These are phyloP conservation scores for Epinotia bilunana DNA, from an alignment of 2,888 invertebrate species.

Conservation along the genomic window DNA sequence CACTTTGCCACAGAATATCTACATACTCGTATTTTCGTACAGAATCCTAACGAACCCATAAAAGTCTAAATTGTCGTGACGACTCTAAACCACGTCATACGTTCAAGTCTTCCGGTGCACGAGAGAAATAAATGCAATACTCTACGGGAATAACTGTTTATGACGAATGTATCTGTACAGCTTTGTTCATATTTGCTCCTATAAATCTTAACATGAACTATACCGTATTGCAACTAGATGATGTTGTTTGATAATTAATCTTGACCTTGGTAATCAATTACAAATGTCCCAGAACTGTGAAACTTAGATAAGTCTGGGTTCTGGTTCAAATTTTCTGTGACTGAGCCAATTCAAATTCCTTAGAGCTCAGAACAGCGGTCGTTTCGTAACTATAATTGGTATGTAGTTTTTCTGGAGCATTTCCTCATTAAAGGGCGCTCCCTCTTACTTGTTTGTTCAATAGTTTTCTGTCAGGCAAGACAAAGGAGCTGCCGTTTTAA, in stretches of 20 bases:
- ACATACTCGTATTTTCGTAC: not conserved
- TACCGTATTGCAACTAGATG: no score
- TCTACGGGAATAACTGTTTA: no score
- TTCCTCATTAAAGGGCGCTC: slow-evolving; percentile 79
- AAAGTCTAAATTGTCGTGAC: not conserved
- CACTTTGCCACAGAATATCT: not conserved
- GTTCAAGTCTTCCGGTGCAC: no score
- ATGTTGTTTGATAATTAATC: no score
- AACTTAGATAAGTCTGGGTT: not conserved
- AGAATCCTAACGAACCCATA: not conserved
- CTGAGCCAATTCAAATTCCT: slow-evolving; percentile 56
- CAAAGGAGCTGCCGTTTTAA: slow-evolving; percentile 57
- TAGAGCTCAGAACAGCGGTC: slow-evolving; percentile 47
- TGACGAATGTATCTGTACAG: no score
- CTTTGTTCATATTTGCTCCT: no score
- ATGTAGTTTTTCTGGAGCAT: slow-evolving; percentile 77
- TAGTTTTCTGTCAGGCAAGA: slow-evolving; percentile 55
- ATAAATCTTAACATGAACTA: no score
- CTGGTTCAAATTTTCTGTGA: slow-evolving; percentile 53
- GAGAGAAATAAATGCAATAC: no score
- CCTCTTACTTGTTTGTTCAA: slow-evolving; percentile 63
- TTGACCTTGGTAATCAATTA: not conserved
- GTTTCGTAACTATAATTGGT: slow-evolving; percentile 74
- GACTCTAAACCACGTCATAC: no score
- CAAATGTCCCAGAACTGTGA: not conserved